A percentile compares a stretch with the other conserved stretches of the same genome.
Evolutionary conservation across 2,113 vertebrate species (phyloP).

Genomic region (Elephantulus edwardii): DNA sequence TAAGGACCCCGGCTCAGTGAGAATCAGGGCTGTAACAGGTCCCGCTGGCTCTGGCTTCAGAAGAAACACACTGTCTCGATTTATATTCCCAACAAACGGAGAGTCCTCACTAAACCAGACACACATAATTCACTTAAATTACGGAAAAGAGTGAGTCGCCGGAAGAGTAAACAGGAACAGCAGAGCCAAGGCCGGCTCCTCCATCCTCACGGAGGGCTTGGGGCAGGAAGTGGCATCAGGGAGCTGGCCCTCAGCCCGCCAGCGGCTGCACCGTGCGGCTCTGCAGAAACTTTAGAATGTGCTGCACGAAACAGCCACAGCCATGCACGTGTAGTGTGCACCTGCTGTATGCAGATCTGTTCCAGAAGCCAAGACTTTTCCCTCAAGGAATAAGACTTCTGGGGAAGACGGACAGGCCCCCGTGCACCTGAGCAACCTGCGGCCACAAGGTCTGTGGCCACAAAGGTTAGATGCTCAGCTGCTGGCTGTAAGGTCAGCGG

Average conservation of each 20-base stretch:
- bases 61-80: background rate
- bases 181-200: background rate
- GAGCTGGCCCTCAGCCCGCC: fast-evolving
- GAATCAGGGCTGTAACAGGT: background rate
- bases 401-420: no score
- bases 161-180: background rate
- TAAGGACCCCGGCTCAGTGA: background rate
- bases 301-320: background rate
- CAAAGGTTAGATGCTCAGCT: background rate
- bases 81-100: background rate
- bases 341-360: background rate
- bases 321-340: no score
- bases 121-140: background rate
- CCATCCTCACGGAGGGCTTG: background rate
- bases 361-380: no score
- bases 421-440: no score
- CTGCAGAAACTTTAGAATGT: background rate
- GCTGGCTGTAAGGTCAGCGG: background rate
- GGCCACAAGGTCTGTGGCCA: background rate
- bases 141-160: background rate
- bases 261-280: fast-evolving
- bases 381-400: no score
- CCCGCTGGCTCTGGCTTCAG: background rate
- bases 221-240: no score
- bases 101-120: background rate